Evolutionary conservation across 2,113 vertebrate species (phyloP).

Genomic region (Rhabdornis inornatus): DNA sequence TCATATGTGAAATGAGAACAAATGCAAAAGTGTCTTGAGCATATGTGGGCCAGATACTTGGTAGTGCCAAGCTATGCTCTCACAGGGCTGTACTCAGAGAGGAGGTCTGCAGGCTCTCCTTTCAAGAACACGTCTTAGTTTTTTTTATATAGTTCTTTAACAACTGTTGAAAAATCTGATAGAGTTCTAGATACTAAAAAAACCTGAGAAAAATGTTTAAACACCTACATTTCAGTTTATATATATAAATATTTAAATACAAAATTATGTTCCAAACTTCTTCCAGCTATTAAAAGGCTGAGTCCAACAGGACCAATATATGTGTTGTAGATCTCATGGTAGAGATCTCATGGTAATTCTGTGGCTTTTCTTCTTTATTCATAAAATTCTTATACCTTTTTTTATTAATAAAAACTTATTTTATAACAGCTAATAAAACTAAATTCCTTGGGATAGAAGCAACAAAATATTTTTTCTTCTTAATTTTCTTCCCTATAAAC

Average conservation of each 20-base stretch:
- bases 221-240: not conserved
- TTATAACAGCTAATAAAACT: not conserved
- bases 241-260: not conserved
- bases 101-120: not conserved
- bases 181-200: not conserved
- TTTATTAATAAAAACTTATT: not conserved
- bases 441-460: not conserved
- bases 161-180: not conserved
- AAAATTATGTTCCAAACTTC: not conserved
- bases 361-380: not conserved
- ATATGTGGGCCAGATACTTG: not conserved
- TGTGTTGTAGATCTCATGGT: not conserved
- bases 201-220: not conserved
- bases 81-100: not conserved
- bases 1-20: not conserved
- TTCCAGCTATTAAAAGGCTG: not conserved
- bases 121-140: not conserved
- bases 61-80: not conserved
- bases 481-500: not conserved
- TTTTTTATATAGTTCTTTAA: not conserved
- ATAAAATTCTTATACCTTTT: not conserved
- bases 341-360: too few relatives aligned
- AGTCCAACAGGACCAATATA: not conserved
- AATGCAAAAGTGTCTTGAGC: not conserved
- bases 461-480: not conserved